Base-by-base conservation (phyloP, 2,888 invertebrate genomes). In the Rhopalosiphum nymphaeae region DNA sequence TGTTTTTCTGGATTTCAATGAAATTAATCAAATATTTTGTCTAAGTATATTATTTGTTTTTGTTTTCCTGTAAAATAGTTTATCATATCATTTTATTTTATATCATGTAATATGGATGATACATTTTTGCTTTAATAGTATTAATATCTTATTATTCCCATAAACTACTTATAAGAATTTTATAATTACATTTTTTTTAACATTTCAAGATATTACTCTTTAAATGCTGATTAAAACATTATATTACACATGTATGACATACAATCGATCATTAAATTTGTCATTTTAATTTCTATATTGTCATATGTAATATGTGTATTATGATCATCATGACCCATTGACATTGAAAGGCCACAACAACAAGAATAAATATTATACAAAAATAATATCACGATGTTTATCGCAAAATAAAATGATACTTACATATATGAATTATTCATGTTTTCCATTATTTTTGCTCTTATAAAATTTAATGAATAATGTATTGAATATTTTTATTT, bases 271-370 rank as follows among this genome's bases (percentile, higher is more conserved):
- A 42, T 87, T 29, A 53, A 53, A 92, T 92, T 67, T 88, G 88
- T 92, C 67, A 44, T 78, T 92, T 88, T 92, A 42, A 92, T 92
- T 92, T 92, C 25, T 56, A 78, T 89, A 78, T 78, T 78, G 44
- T 78, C n/a, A 21, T 88, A 5, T 56, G 3, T 36, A 36, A 78
- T 78, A 78, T 78, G 21, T 53, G 53, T 44, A 89, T 93, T 78
- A 36, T 93, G 42, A 89, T 93, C 88, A 29, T 56, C 88, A 42
- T 78, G 78, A 93, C 88, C 92, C 56, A 78, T 93, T 89, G 89
- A 89, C 88, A 93, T 93, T 93, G 92, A 93, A 93, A 78, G 57
- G 29, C 29, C 26, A 61, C 49, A n/a, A 88, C 67, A 92, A 92
- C 78, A 93, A 92, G 67, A 92, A 93, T 93, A 44, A 89, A 87